phyloP scores from a whole-genome alignment of 2,113 vertebrate genomes.

The Oplegnathus fasciatus region DNA sequence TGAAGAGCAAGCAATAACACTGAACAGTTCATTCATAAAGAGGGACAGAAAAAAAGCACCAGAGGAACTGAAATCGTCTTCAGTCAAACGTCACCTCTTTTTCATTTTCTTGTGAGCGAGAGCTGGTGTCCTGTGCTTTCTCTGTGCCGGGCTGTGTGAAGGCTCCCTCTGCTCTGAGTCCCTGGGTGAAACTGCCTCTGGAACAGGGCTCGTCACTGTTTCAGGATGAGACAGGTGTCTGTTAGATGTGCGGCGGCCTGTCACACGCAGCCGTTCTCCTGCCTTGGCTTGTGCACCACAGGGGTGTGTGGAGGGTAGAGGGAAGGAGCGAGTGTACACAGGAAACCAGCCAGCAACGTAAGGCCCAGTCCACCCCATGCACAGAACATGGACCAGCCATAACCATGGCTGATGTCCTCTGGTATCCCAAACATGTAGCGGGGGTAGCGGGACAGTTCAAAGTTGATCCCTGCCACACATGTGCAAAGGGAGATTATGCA shows the following conservation, averaged over 20 bases:
- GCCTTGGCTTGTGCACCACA: slow-evolving; percentile 95
- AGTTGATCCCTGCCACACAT: slow-evolving; percentile 99
- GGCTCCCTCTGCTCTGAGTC: slow-evolving; percentile 58
- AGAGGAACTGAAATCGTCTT: slow-evolving; percentile 71
- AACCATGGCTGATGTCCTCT: slow-evolving; percentile 98
- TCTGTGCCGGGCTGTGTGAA: slow-evolving; percentile 50
- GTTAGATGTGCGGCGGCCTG: slow-evolving; percentile 39
- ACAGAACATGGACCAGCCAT: slow-evolving; percentile 99
- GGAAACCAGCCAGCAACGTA: slow-evolving; percentile 96
- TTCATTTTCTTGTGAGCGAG: slow-evolving; percentile 49
- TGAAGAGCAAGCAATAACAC: slow-evolving; percentile 80
- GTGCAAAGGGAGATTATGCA: slow-evolving; percentile 99
- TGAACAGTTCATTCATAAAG: slow-evolving; percentile 72
- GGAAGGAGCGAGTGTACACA: slow-evolving; percentile 98
- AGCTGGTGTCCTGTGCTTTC: slow-evolving; percentile 60
- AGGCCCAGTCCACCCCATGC: slow-evolving; percentile 98
- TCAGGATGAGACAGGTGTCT: slow-evolving; percentile 69
- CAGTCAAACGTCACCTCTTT: slow-evolving; percentile 72
- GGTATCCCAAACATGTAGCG: slow-evolving; percentile 97
- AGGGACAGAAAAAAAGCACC: slow-evolving; percentile 76
- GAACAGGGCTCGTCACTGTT: slow-evolving; percentile 57
- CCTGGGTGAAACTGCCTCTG: slow-evolving; percentile 65
- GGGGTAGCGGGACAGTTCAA: slow-evolving; percentile 97
- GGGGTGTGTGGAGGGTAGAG: slow-evolving; percentile 92
- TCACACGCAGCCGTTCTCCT: slow-evolving; percentile 93